Conservation (phyloP, 1,140 invertebrate genomes). For the Capitella teleta region DNA sequence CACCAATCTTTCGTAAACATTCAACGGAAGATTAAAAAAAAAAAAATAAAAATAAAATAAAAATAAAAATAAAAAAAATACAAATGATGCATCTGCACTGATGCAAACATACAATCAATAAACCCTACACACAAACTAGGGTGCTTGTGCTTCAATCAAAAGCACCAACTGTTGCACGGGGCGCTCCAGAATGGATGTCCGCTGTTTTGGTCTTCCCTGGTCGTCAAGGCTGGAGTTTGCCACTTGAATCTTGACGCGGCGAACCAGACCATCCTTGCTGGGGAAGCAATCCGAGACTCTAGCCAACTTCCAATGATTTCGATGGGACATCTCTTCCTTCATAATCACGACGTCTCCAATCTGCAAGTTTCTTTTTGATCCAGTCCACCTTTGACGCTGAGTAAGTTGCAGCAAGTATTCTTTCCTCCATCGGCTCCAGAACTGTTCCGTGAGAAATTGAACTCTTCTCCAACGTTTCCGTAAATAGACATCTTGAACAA, state of each 20-base stretch:
- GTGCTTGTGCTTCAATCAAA: too few species aligned
- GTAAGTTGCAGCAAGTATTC: constrained; percentile 16
- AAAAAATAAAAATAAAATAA: too few species aligned
- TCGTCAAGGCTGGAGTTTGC: too few species aligned
- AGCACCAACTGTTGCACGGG: too few species aligned
- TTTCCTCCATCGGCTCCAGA: constrained; percentile 17
- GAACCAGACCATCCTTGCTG: constrained; percentile 9
- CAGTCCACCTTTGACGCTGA: constrained; percentile 12
- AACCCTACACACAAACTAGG: too few species aligned
- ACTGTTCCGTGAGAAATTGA: constrained; percentile 16
- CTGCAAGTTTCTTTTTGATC: constrained; percentile 5
- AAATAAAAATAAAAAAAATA: too few species aligned
- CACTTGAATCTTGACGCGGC: constrained; percentile 9
- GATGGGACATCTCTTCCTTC: constrained; percentile 1
- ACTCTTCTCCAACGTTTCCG: constrained; percentile 15
- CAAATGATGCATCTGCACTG: too few species aligned
- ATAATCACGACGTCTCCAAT: constrained; percentile 8
- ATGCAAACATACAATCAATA: too few species aligned
- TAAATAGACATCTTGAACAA: constrained; percentile 5
- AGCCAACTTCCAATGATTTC: constrained; percentile 7
- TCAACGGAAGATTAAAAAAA: too few species aligned
- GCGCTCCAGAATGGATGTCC: too few species aligned
- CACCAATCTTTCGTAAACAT: too few species aligned
- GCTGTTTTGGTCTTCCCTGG: too few species aligned
- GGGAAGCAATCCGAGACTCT: constrained; percentile 2